These are phyloP conservation scores for Cryptotis parvus DNA, from an alignment of 2,113 vertebrate species.

Conservation along the genomic window DNA sequence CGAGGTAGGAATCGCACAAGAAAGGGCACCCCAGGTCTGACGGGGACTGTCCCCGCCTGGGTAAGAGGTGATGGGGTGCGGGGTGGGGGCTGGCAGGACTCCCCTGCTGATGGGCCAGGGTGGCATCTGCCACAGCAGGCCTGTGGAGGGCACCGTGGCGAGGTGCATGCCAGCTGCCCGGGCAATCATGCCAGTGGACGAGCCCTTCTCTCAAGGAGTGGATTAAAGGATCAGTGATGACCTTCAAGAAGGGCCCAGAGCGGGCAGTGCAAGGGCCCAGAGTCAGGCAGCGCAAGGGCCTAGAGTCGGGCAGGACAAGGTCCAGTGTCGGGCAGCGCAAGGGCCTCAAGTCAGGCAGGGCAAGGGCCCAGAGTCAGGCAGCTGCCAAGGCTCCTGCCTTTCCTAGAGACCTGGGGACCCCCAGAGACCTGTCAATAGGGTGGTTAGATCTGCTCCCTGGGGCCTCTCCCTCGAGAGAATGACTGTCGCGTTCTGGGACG, in stretches of 20 bases:
- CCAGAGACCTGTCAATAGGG: neutral
- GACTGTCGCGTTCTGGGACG: neutral
- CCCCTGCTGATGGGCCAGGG: neutral
- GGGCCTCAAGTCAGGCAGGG: no score
- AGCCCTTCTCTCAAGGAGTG: constrained; percentile 35
- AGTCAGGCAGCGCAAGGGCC: no score
- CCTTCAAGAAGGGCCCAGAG: neutral
- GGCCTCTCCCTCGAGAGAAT: constrained; percentile 7
- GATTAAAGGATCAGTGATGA: constrained; percentile 48
- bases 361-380: no score
- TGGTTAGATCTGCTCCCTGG: neutral
- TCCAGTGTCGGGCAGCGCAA: no score
- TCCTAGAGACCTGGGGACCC: neutral
- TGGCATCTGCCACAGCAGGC: neutral
- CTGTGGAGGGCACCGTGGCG: neutral
- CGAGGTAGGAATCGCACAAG: neutral
- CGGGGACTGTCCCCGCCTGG: neutral
- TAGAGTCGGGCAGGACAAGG: no score
- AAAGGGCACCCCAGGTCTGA: neutral
- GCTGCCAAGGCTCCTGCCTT: neutral
- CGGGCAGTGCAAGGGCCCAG: no score
- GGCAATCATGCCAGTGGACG: constrained; percentile 7
- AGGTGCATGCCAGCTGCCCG: neutral
- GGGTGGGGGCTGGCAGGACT: no score
- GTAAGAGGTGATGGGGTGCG: neutral